Percentiles rank a stretch among this genome's conserved stretches.
Evolutionary conservation across 1,140 invertebrate species (phyloP).

Genomic region (Brachionus angularis): DNA sequence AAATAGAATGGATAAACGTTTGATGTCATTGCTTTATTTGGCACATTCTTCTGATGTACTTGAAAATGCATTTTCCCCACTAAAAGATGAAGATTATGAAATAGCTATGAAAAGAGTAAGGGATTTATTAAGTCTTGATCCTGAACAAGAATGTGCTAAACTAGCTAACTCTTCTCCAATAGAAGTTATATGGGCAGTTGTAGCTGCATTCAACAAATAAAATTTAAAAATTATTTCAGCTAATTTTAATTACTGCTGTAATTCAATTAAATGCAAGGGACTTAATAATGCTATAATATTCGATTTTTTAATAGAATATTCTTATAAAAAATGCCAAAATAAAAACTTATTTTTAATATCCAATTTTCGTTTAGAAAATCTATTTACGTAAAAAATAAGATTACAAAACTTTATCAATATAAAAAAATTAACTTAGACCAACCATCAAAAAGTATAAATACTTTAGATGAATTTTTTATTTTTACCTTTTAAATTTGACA

Average conservation of each 20-base stretch:
- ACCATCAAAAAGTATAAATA: too few relatives aligned
- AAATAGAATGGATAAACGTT: slow-evolving; percentile 89
- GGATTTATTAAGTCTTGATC: slow-evolving; percentile 89
- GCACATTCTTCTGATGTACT: slow-evolving; percentile 96
- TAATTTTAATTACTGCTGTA: slow-evolving; percentile 6
- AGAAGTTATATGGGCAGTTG: slow-evolving; percentile 97
- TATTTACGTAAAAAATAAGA: too few relatives aligned
- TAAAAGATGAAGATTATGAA: slow-evolving; percentile 98
- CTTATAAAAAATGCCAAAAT: too few relatives aligned
- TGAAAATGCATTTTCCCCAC: slow-evolving; percentile 97
- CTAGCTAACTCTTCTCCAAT: slow-evolving; percentile 49
- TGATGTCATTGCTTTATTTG: slow-evolving; percentile 84
- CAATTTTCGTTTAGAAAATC: too few relatives aligned
- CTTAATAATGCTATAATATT: background rate
- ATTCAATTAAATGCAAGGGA: background rate
- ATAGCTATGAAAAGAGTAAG: slow-evolving; percentile 92
- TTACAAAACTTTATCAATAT: too few relatives aligned
- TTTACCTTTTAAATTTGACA: too few relatives aligned
- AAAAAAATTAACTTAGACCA: too few relatives aligned
- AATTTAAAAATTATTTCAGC: too few relatives aligned
- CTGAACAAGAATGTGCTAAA: slow-evolving; percentile 84
- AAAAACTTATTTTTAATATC: too few relatives aligned
- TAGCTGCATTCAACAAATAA: slow-evolving; percentile 94
- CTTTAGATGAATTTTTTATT: too few relatives aligned
- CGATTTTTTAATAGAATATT: too few relatives aligned